Base-by-base conservation (phyloP, 2,888 invertebrate species). In the Harmothoe impar region DNA sequence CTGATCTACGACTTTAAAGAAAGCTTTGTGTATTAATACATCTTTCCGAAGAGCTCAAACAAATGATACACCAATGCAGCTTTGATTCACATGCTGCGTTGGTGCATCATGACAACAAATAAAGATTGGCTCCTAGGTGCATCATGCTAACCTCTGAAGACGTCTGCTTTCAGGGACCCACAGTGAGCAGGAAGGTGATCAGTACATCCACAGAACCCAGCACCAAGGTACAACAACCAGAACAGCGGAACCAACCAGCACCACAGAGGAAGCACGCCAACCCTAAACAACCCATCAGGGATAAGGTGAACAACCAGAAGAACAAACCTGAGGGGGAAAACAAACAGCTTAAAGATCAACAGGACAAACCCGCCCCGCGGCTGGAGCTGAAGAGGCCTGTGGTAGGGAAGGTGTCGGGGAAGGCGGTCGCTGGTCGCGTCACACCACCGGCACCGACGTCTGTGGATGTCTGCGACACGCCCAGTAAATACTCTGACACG, bases 401-500 rank as follows among this genome's bases (percentile, higher is more conserved):
- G 3, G 20, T 15, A 33, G 35, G 35, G 23, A 29, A n/a, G 72
- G 25, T 15, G 29, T 15, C 62, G 15, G 43, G 10, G 62, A 62
- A 62, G 62, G 7, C n/a, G 0, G 62, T 62, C 20, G 0, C n/a
- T 62, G 3, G 20, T 12, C 62, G 7, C 7, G 20, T 10, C 43
- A 43, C 10, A 10, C 5, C 5, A 10, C 43, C 43, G 62, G 7
- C 7, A 62, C 62, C 62, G 1, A n/a, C n/a, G n/a, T n/a, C n/a
- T n/a, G 3, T 29, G 5, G 72, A 72, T 72, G 15, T 25, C 5
- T 72, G 72, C 17, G 84, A 84, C 29, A 84, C 84, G 35, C 84
- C 84, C 20, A 84, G 84, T 29, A 84, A 84, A 43, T 84, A 35
- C 43, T 84, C 84, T 12, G 84, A 84, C 51, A 84, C 51, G 10